phyloP scores from a whole-genome alignment of 2,888 invertebrate genomes.

The Harmothoe impar region DNA sequence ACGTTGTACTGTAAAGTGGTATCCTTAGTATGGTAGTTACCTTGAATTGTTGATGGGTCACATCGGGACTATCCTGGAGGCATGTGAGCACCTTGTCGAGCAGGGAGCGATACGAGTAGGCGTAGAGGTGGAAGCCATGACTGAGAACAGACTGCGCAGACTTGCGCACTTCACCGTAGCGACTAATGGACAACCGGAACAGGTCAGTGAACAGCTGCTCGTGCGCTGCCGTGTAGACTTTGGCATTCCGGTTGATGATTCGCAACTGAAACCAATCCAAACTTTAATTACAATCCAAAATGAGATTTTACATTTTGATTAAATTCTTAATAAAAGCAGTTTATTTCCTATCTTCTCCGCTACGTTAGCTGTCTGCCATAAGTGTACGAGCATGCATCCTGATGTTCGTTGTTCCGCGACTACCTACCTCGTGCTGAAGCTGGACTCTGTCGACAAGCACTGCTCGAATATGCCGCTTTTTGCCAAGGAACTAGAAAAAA shows the following conservation, averaged over 20 bases:
- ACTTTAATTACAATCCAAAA: too few species aligned
- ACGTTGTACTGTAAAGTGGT: too few species aligned
- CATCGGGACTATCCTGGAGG: constrained; percentile 85
- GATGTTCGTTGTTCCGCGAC: too few species aligned
- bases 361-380: too few species aligned
- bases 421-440: constrained; percentile 87
- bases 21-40: constrained; percentile 63
- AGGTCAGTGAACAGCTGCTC: constrained; percentile 87
- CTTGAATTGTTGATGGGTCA: constrained; percentile 89
- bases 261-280: constrained; percentile 79
- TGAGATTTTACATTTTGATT: too few species aligned
- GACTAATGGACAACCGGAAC: constrained; percentile 87
- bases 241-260: constrained; percentile 79
- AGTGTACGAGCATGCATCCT: too few species aligned
- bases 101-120: constrained; percentile 89
- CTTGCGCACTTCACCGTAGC: constrained; percentile 89
- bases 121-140: constrained; percentile 87
- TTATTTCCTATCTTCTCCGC: too few species aligned
- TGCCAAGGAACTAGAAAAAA: constrained; percentile 85
- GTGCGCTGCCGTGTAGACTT: constrained; percentile 87
- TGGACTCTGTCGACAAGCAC: constrained; percentile 88
- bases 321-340: too few species aligned
- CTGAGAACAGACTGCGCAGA: constrained; percentile 88
- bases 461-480: constrained; percentile 87
- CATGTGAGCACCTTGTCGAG: constrained; percentile 87